Percentiles rank a stretch among this genome's conserved stretches.
Conservation (phyloP, 2,113 vertebrate genomes). For the Cromileptes altivelis region DNA sequence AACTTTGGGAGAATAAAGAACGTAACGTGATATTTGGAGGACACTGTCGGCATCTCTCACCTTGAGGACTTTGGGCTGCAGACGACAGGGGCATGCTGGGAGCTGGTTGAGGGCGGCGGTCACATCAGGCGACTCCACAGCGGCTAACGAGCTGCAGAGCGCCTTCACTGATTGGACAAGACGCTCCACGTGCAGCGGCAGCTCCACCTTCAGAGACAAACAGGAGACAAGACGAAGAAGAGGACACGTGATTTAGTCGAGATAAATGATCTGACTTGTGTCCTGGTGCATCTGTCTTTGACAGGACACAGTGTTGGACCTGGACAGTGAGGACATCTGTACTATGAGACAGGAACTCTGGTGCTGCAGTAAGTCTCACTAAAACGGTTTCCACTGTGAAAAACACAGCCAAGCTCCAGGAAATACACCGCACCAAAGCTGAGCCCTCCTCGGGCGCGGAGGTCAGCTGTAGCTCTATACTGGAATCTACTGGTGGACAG, state of each 20-base stretch:
- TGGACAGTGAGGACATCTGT: not conserved
- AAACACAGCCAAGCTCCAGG: too few species aligned
- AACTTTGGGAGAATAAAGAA: too few species aligned
- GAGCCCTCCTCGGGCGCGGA: too few species aligned
- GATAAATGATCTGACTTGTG: not conserved
- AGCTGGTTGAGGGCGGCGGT: slow-evolving; percentile 93
- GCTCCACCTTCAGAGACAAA: slow-evolving; percentile 83
- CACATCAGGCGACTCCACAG: slow-evolving; percentile 93
- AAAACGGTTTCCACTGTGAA: too few species aligned
- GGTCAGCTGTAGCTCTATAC: too few species aligned
- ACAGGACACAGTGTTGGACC: too few species aligned
- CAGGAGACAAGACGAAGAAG: not conserved
- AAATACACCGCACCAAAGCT: too few species aligned
- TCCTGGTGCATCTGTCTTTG: not conserved
- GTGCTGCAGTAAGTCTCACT: too few species aligned
- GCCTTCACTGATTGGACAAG: slow-evolving; percentile 96
- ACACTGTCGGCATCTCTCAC: slow-evolving; percentile 69
- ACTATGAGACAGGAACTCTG: too few species aligned
- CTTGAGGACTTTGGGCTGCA: slow-evolving; percentile 95
- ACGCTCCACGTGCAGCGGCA: slow-evolving; percentile 90
- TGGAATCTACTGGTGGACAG: too few species aligned
- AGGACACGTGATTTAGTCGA: not conserved
- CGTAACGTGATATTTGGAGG: too few species aligned
- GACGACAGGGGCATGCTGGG: slow-evolving; percentile 94
- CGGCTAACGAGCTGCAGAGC: slow-evolving; percentile 92